phyloP scores from a whole-genome alignment of 2,797 vertebrate genomes.

The Artibeus jamaicensis region DNA sequence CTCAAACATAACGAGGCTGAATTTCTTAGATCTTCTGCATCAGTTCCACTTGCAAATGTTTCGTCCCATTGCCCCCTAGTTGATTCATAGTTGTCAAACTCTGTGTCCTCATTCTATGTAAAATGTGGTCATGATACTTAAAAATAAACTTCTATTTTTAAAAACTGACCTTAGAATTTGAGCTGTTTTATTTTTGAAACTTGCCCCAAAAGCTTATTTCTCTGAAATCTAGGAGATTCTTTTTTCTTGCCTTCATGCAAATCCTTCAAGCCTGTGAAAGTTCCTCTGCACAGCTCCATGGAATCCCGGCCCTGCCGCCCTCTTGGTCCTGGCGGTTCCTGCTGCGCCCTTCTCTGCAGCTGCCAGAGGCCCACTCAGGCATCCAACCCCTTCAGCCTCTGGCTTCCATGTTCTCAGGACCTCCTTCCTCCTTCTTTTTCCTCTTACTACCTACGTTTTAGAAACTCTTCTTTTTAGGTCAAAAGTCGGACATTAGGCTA shows the following conservation, averaged over 20 bases:
- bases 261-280: not conserved
- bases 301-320: not conserved
- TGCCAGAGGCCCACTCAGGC: not conserved
- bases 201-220: not conserved
- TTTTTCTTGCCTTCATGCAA: not conserved
- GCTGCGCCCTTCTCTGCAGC: not conserved
- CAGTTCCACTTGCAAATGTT: not conserved
- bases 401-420: not conserved
- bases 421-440: not conserved
- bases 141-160: constrained; percentile 30
- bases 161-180: not conserved
- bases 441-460: not conserved
- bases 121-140: not conserved
- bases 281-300: not conserved
- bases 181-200: constrained; percentile 38
- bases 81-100: not conserved
- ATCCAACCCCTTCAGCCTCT: not conserved
- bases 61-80: not conserved
- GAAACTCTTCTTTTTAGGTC: not conserved
- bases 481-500: not conserved
- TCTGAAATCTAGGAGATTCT: not conserved
- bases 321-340: not conserved
- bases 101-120: not conserved
- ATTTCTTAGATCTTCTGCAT: not conserved
- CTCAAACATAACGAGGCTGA: not conserved